These are phyloP conservation scores for Drosophila jambulina DNA, from an alignment of 1,140 invertebrate genomes.

Conservation along the genomic window DNA sequence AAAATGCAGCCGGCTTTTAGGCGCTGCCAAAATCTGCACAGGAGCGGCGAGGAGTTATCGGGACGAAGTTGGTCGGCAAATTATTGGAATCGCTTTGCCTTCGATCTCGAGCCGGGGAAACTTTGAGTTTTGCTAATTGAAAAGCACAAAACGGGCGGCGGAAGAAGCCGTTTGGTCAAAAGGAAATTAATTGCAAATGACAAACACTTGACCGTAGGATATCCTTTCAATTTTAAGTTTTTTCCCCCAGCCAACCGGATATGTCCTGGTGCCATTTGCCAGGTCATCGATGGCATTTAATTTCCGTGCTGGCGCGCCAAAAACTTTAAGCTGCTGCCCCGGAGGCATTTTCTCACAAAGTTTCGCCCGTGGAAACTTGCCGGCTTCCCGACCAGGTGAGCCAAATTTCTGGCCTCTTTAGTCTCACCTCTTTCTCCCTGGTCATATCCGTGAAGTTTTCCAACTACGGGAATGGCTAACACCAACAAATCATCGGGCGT, in stretches of 20 bases:
- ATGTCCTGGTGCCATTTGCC: constrained; percentile 56
- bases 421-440: not conserved
- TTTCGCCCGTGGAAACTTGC: constrained; percentile 37
- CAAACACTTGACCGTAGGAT: constrained; percentile 74
- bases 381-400: constrained; percentile 32
- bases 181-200: constrained; percentile 81
- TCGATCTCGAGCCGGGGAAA: constrained; percentile 50
- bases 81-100: constrained; percentile 64
- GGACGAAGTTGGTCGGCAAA: constrained; percentile 41
- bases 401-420: constrained; percentile 23
- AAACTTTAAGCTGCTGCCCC: constrained; percentile 50
- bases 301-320: constrained; percentile 66
- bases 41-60: not conserved
- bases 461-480: constrained; percentile 34
- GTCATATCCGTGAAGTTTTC: constrained; percentile 25
- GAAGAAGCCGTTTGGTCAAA: constrained; percentile 68
- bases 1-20: constrained; percentile 78
- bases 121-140: constrained; percentile 60
- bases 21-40: constrained; percentile 48
- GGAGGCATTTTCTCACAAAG: constrained; percentile 43
- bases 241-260: constrained; percentile 31
- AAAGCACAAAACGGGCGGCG: constrained; percentile 64
- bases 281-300: constrained; percentile 75
- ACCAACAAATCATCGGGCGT: constrained; percentile 57
- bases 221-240: constrained; percentile 56